Conservation (phyloP, 2,888 invertebrate genomes). For the Hololepta plana region DNA sequence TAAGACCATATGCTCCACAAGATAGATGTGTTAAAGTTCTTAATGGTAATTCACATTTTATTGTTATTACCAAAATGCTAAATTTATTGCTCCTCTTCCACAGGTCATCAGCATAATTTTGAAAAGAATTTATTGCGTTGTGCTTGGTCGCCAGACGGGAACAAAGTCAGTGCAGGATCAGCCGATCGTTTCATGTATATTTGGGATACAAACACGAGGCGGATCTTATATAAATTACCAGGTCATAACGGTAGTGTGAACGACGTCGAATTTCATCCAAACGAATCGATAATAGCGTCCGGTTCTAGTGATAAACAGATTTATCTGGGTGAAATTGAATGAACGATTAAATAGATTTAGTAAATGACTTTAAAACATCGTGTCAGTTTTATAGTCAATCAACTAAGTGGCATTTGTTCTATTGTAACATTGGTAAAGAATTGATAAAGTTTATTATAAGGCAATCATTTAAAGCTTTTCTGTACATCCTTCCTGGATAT, state of each 20-base stretch:
- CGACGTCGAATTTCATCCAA: conserved; percentile 87
- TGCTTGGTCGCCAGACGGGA: conserved; percentile 86
- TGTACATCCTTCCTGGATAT: no score
- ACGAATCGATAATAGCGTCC: conserved; percentile 84
- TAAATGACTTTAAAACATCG: no score
- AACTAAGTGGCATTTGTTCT: no score
- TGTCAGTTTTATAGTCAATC: conserved; percentile 3
- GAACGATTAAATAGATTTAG: no score
- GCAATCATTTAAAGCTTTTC: no score
- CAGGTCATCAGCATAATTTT: conserved; percentile 90
- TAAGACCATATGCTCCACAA: conserved; percentile 82
- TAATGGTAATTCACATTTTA: conserved; percentile 29
- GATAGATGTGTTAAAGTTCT: conserved; percentile 88
- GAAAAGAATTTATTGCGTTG: conserved; percentile 91
- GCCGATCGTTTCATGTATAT: conserved; percentile 90
- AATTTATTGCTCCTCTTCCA: conserved; percentile 6
- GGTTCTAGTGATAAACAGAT: conserved; percentile 91
- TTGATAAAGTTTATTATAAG: no score
- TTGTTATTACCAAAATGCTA: conserved; percentile 1
- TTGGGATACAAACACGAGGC: conserved; percentile 88
- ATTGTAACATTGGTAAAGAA: no score
- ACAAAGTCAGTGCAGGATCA: conserved; percentile 81
- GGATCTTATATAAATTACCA: conserved; percentile 89
- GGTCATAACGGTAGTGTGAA: conserved; percentile 97
- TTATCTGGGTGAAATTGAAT: conserved; percentile 93